Evolutionary conservation across 1,140 invertebrate species (phyloP).

Genomic region (Periplaneta americana): DNA sequence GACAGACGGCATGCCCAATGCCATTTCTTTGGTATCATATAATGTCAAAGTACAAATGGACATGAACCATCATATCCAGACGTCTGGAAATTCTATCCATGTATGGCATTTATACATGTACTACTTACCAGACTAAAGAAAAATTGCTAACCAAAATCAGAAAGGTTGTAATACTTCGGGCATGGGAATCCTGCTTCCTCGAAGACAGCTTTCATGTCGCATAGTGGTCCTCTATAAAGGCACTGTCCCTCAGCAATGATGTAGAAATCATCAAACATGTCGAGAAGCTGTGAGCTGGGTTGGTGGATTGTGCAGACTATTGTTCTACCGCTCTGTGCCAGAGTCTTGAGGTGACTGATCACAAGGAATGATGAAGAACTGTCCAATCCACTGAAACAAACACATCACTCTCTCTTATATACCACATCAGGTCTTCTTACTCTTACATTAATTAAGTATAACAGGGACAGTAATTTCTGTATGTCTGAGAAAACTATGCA

Average conservation of each 20-base stretch:
- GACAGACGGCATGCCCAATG: no score
- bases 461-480: no score
- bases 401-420: no score
- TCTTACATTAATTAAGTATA: no score
- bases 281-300: slow-evolving; percentile 71
- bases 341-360: slow-evolving; percentile 46
- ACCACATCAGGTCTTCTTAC: no score
- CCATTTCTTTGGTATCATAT: no score
- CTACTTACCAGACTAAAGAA: no score
- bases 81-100: no score
- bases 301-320: slow-evolving; percentile 82
- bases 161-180: slow-evolving; percentile 29
- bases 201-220: slow-evolving; percentile 44
- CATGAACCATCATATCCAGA: no score
- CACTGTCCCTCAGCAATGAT: slow-evolving; percentile 51
- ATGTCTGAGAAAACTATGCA: no score
- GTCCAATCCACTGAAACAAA: slow-evolving; percentile 60
- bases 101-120: no score
- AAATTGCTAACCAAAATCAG: slow-evolving; percentile 29
- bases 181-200: slow-evolving; percentile 23
- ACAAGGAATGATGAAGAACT: slow-evolving; percentile 64
- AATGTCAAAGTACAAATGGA: no score
- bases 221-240: slow-evolving; percentile 47
- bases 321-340: slow-evolving; percentile 62
- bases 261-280: slow-evolving; percentile 65